Conservation (phyloP, 1,140 invertebrate species). For the Fopius arisanus region DNA sequence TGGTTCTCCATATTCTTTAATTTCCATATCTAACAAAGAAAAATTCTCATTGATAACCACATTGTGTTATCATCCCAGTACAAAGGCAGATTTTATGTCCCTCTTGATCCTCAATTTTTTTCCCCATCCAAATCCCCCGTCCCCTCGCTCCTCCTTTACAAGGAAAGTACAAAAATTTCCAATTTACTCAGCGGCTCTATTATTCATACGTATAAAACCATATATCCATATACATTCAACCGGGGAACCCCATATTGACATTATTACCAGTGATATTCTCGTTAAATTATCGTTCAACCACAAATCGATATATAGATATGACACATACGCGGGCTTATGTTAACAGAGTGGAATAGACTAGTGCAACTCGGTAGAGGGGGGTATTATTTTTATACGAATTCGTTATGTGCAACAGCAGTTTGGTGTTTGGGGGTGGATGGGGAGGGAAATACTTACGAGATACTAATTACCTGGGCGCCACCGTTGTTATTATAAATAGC, state of each 20-base stretch:
- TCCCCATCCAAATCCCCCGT: background rate
- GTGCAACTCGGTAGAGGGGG: background rate
- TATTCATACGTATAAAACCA: slow-evolving; percentile 8
- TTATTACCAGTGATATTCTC: slow-evolving; percentile 7
- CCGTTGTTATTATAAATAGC: slow-evolving; percentile 62
- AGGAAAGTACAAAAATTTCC: background rate
- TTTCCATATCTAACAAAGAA: background rate
- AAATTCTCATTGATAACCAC: background rate
- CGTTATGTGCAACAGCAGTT: background rate
- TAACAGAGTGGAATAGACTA: background rate
- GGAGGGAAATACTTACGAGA: slow-evolving; percentile 44
- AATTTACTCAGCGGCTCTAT: slow-evolving; percentile 6
- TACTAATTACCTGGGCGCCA: slow-evolving; percentile 64
- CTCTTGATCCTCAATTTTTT: slow-evolving; percentile 3
- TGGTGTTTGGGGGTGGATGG: background rate
- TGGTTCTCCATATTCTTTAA: background rate
- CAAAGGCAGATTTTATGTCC: background rate
- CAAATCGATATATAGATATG: slow-evolving; percentile 1
- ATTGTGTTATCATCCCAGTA: background rate
- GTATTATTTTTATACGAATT: background rate
- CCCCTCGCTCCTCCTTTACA: background rate
- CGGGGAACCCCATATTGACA: background rate
- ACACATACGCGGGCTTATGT: background rate
- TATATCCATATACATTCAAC: background rate
- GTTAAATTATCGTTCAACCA: slow-evolving; percentile 10